phyloP scores from a whole-genome alignment of 1,140 invertebrate species.

The Dreissena polymorpha region DNA sequence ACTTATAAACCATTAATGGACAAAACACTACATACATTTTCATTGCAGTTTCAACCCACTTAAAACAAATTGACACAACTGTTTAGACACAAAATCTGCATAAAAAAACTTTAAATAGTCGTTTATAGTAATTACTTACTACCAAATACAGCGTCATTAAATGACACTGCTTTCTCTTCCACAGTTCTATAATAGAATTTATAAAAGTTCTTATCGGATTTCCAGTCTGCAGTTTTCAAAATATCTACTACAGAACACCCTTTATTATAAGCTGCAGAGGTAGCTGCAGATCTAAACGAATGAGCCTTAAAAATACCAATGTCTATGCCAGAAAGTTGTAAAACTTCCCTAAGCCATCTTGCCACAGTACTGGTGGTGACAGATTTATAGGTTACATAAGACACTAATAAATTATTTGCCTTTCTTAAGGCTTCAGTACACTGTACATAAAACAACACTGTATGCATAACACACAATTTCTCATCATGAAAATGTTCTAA shows the following conservation, averaged over 20 bases:
- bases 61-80: too few species aligned
- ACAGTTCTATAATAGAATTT: slow-evolving; percentile 17
- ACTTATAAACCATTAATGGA: too few species aligned
- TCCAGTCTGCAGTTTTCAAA: slow-evolving; percentile 30
- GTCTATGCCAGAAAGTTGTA: slow-evolving; percentile 13
- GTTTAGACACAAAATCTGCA: too few species aligned
- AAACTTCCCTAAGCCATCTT: slow-evolving; percentile 10
- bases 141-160: too few species aligned
- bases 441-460: neutral
- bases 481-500: slow-evolving; percentile 9
- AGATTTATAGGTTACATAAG: neutral
- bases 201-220: slow-evolving; percentile 9
- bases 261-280: slow-evolving; percentile 7
- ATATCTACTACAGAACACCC: neutral
- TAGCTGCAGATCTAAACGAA: slow-evolving; percentile 18
- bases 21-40: too few species aligned
- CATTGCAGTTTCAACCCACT: too few species aligned
- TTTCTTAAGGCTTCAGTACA: neutral
- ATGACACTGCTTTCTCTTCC: too few species aligned
- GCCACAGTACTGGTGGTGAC: slow-evolving; percentile 8
- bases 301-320: slow-evolving; percentile 12
- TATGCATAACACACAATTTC: neutral
- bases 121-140: too few species aligned
- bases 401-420: neutral
- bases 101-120: too few species aligned